Percentiles rank a stretch among this genome's conserved stretches.
Evolutionary conservation across 37 sponge, comb jelly and placozoan species (phyloP).

Genomic region (Halichondria panicea): DNA sequence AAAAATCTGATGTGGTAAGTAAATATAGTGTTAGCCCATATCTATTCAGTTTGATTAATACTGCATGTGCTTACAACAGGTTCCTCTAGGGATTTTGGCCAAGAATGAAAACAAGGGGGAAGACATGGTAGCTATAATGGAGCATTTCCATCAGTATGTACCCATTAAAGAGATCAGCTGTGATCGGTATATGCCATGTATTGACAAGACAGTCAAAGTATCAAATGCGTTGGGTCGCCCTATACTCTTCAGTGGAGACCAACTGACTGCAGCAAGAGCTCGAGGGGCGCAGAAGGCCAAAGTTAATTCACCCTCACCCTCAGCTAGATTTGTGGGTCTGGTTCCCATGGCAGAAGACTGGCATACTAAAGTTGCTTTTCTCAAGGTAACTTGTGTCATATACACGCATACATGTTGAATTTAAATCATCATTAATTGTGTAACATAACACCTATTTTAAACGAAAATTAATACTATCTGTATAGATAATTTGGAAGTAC

Average conservation of each 20-base stretch:
- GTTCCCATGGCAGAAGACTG: conserved; percentile 39
- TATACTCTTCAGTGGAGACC: conserved; percentile 22
- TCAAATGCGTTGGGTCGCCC: neutral
- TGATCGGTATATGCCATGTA: conserved; percentile 5
- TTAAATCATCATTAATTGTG: no score
- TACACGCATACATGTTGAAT: no score
- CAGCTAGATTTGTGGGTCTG: conserved; percentile 14
- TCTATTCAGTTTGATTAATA: neutral
- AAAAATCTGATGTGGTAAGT: conserved; percentile 38
- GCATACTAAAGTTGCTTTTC: conserved; percentile 19
- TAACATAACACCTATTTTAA: no score
- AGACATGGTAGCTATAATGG: conserved; percentile 37
- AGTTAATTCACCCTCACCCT: conserved; percentile 5
- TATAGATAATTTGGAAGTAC: no score
- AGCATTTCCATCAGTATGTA: conserved; percentile 20
- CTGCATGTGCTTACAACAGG: no score
- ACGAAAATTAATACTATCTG: no score
- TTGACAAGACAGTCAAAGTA: conserved; percentile 8
- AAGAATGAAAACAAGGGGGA: conserved; percentile 38
- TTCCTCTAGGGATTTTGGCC: conserved; percentile 28
- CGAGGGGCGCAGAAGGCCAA: conserved; percentile 11
- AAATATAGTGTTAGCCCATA: no score
- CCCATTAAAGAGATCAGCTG: conserved; percentile 4
- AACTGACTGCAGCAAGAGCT: conserved; percentile 22
- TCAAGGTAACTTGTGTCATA: no score